Evolutionary conservation across 2,113 vertebrate genomes (phyloP).

Genomic region (Lycocorax pyrrhopterus): DNA sequence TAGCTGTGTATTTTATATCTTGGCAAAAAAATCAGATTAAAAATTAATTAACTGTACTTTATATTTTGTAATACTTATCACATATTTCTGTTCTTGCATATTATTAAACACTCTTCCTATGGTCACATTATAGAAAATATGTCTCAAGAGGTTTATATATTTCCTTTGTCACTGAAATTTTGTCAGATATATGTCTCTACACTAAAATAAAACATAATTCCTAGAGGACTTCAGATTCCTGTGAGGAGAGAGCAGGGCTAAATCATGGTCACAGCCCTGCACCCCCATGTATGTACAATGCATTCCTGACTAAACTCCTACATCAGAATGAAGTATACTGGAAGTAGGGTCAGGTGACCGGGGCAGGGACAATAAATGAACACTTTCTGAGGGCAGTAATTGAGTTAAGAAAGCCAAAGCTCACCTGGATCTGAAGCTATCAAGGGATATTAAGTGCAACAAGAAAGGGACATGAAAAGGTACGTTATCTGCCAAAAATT

Average conservation of each 20-base stretch:
- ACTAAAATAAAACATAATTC: neutral
- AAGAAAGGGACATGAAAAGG: neutral
- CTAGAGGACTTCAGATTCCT: neutral
- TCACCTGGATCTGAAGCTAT: neutral
- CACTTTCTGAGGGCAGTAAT: neutral
- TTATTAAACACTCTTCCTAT: neutral
- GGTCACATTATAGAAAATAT: neutral
- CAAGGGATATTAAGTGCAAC: neutral
- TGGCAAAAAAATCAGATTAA: neutral
- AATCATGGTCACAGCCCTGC: neutral
- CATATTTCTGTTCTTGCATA: neutral
- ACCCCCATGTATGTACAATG: too few species aligned
- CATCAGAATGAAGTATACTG: neutral
- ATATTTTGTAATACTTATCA: neutral
- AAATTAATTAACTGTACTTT: neutral
- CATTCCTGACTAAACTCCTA: neutral
- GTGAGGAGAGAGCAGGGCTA: neutral
- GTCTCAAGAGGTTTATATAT: neutral
- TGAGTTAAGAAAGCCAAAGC: neutral
- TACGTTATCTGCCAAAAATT: neutral
- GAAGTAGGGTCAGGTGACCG: fast-evolving
- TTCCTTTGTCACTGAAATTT: neutral
- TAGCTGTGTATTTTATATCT: neutral
- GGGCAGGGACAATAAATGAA: neutral
- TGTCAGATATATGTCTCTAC: neutral